Evolutionary conservation across 2,797 vertebrate species (phyloP), one percentile per base, ranked within the genome.

Genomic region (Cyclura pinguis): DNA sequence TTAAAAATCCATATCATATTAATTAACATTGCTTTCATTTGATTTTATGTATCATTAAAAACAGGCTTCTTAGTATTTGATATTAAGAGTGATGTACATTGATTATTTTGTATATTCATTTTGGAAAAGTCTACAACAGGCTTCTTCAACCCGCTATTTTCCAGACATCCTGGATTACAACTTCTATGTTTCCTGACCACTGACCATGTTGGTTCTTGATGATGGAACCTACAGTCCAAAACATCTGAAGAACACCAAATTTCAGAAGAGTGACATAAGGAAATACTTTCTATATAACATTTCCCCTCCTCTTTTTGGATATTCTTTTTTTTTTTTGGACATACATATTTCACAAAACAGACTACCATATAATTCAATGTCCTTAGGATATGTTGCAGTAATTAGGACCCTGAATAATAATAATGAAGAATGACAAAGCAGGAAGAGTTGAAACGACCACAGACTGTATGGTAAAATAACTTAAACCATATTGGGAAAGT

Each of bases 401-500:
- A 94, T 10, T 62, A 93, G 90, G 95, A 95, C 94, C 91, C 87
- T 93, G 87, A 88, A 94, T 77, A 94, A 94, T 77, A 94, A 94
- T 81, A 81, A 87, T 1, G 6, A 91, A 80, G 95, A 91, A 96
- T 94, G 86, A 94, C 84, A 92, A 92, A 93, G 89, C 57, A 80
- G 0, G 4, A 91, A 89, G 90, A 90, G 89, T 95, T 96, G 93
- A 96, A 97, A 97, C 85, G 24, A 84, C 38, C 84, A 52, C 38
- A 87, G 10, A 67, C 91, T 90, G 76, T 57, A 52, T n/a, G 95
- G 86, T 90, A 80, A 78, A 83, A 90, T 92, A 95, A 91, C n/a
- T 82, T 92, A 88, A 55, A 94, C 29, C 92, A 92, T 24, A 85
- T 86, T 90, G 88, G 94, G 82, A 82, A 93, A 90, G 83, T 84